Percentiles rank a stretch among this genome's conserved stretches.
phyloP scores from a whole-genome alignment of 1,140 invertebrate genomes.

The Temnothorax longispinosus region DNA sequence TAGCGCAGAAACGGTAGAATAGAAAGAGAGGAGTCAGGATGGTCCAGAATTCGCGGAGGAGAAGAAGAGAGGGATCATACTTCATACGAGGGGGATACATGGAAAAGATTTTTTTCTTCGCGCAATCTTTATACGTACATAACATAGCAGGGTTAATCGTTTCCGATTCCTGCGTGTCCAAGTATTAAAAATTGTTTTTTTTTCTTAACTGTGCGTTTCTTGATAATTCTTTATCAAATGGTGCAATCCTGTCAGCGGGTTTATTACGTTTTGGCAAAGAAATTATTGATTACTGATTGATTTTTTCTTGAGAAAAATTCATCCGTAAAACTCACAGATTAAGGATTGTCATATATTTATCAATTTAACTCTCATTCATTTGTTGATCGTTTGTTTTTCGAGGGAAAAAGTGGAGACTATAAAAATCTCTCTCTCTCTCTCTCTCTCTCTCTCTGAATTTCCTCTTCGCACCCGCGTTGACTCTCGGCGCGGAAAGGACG shows the following conservation, averaged over 20 bases:
- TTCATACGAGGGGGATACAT: neutral
- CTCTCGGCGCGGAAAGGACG: conserved; percentile 10
- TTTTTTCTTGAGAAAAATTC: neutral
- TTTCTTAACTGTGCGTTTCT: neutral
- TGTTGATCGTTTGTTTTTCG: neutral
- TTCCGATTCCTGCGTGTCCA: neutral
- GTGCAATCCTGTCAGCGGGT: neutral
- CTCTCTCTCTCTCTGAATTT: conserved; percentile 15
- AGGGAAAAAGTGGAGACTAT: neutral
- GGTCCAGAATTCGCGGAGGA: neutral
- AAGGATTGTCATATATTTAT: neutral
- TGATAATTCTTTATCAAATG: neutral
- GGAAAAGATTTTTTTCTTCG: neutral
- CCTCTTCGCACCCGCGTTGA: neutral
- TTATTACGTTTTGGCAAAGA: neutral
- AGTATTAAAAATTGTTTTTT: neutral
- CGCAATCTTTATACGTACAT: conserved; percentile 19
- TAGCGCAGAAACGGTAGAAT: conserved; percentile 36
- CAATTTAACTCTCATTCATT: conserved; percentile 14
- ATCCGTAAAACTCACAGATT: neutral
- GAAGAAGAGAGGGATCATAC: conserved; percentile 29
- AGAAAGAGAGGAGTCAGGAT: neutral
- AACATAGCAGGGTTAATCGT: neutral
- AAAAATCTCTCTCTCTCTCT: neutral
- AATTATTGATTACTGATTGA: neutral